Percentiles rank a stretch among this genome's conserved stretches.
phyloP scores from a whole-genome alignment of 2,113 vertebrate species.

The Cyprinus carpio region DNA sequence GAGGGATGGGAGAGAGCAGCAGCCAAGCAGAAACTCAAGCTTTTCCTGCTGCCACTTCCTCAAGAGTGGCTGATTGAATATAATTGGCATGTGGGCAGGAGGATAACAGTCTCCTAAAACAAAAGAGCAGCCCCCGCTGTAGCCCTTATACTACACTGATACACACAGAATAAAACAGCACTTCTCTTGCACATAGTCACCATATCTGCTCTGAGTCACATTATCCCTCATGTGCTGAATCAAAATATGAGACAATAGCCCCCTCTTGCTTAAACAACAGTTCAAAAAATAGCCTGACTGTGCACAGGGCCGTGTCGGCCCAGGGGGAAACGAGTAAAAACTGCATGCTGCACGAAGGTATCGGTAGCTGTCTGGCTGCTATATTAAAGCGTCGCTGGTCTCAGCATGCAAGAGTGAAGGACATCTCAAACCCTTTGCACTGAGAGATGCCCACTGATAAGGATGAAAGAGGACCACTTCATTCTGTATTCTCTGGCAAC shows the following conservation, averaged over 20 bases:
- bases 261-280: slow-evolving; percentile 23
- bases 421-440: slow-evolving; percentile 30
- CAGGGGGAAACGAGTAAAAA: neutral
- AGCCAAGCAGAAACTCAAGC: slow-evolving; percentile 39
- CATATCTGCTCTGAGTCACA: slow-evolving; percentile 14
- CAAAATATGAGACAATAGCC: slow-evolving; percentile 30
- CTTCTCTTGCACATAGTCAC: neutral
- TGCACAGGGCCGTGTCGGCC: slow-evolving; percentile 7
- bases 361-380: neutral
- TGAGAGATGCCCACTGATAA: slow-evolving; percentile 13
- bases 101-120: slow-evolving; percentile 45
- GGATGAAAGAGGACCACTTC: slow-evolving; percentile 32
- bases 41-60: slow-evolving; percentile 43
- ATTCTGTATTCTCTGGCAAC: slow-evolving; percentile 49
- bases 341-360: neutral
- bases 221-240: slow-evolving; percentile 6
- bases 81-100: slow-evolving; percentile 55
- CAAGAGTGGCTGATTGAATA: slow-evolving; percentile 55
- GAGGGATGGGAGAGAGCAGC: slow-evolving; percentile 42
- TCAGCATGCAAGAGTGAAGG: slow-evolving; percentile 20
- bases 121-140: slow-evolving; percentile 45
- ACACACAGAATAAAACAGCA: neutral
- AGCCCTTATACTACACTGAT: slow-evolving; percentile 21
- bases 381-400: neutral
- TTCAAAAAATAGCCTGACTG: slow-evolving; percentile 26